Evolutionary conservation across 2,888 invertebrate species (phyloP), one percentile per base, ranked within the genome.

Genomic region (Phengaris alcon): DNA sequence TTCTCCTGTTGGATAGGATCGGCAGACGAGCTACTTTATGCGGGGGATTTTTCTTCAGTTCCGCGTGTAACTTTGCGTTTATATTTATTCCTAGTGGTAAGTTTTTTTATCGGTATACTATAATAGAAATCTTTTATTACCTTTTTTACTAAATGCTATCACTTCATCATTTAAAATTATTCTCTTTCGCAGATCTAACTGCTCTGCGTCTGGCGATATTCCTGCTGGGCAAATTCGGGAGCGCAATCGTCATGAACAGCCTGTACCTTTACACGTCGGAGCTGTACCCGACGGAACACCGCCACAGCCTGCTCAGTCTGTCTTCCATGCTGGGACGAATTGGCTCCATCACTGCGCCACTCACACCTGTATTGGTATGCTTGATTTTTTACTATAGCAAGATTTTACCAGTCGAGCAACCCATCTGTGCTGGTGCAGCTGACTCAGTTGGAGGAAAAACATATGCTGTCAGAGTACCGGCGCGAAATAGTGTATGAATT

Each of bases 321-420:
- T 96, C 96, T 80, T 96, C 96, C 15, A 96, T 96, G 95, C 91
- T 96, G 76, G 96, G 96, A 0, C 91, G 96, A 22, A 87, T 96
- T 54, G 96, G 96, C 0, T 95, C 96, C 12, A 96, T 96, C 88
- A 86, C 95, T 68, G 96, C 96, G 0, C 96, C 96, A 0, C 95
- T 96, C 79, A 95, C 96, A 2, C 95, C 95, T 4, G 90, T 95
- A 46, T 83, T 96, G 84, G 95, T 95, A 75, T 85, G 87, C 83
- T 48, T 68, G 15, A 46, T n/a, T 59, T 48, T 44, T 35, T 52
- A 48, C 6, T 48, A 6, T 35, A 35, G 0, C 22, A 35, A 3
- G 35, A 1, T 35, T 4, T 35, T 35, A 35, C 35, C 35, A 35
- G 35, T 35, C 35, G 35, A 35, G 35, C 35, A 35, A 35, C 35